Conservation (phyloP, 1,140 invertebrate species). For the Stegodyphus mimosarum region DNA sequence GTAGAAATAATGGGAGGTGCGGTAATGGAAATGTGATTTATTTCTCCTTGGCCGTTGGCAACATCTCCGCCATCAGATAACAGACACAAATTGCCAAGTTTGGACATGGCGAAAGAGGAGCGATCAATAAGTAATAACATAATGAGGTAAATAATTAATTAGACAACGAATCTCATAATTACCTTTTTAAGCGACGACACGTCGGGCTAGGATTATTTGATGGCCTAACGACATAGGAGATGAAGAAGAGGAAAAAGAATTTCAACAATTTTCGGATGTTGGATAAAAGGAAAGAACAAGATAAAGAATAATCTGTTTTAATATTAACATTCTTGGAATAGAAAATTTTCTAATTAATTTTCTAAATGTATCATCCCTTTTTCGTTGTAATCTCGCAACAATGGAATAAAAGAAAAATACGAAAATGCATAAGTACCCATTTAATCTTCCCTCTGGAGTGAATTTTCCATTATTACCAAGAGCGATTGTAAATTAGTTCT, state of each 20-base stretch:
- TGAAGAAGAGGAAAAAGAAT: background rate
- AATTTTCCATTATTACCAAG: too few species aligned
- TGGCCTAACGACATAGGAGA: background rate
- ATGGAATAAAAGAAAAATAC: too few species aligned
- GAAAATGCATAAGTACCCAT: too few species aligned
- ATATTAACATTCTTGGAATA: background rate
- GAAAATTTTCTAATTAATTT: background rate
- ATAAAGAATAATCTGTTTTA: background rate
- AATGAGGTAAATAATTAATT: conserved; percentile 33
- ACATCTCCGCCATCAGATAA: background rate
- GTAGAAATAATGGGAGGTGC: background rate
- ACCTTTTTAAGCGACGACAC: conserved; percentile 11
- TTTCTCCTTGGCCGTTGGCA: background rate
- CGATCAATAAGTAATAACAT: conserved; percentile 24
- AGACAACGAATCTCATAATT: conserved; percentile 17
- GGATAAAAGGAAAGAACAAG: background rate
- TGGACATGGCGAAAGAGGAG: background rate
- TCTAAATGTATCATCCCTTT: background rate
- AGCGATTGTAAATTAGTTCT: too few species aligned
- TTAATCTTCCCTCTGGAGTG: too few species aligned
- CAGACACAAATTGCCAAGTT: background rate
- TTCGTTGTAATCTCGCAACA: background rate
- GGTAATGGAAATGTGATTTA: conserved; percentile 11
- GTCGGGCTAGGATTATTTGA: background rate
- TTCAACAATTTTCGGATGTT: background rate